Evolutionary conservation across 2,113 vertebrate species (phyloP).

Genomic region (Prunella himalayana): DNA sequence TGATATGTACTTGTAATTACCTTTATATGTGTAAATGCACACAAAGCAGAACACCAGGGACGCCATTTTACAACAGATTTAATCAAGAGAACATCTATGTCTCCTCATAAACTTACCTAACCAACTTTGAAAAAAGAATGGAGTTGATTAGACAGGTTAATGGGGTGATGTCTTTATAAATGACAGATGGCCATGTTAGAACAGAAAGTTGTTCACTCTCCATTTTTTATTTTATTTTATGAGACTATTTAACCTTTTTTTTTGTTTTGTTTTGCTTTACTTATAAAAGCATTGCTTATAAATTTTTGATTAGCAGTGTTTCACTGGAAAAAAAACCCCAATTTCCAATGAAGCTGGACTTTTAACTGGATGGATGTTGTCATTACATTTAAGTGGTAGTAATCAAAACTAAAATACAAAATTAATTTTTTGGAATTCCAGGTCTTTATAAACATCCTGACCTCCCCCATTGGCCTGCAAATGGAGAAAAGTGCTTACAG

Average conservation of each 20-base stretch:
- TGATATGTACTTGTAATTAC: slow-evolving; percentile 55
- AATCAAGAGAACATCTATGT: slow-evolving; percentile 43
- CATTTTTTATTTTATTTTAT: slow-evolving; percentile 58
- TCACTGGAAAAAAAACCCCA: neutral
- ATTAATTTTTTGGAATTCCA: neutral
- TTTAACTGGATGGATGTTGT: slow-evolving; percentile 6
- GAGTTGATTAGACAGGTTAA: slow-evolving; percentile 65
- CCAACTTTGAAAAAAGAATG: slow-evolving; percentile 60
- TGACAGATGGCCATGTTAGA: slow-evolving; percentile 61
- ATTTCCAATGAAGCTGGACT: slow-evolving; percentile 8
- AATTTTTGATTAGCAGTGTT: slow-evolving; percentile 45
- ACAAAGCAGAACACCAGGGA: slow-evolving; percentile 63
- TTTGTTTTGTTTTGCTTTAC: neutral
- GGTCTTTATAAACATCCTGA: slow-evolving; percentile 32
- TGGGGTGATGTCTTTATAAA: slow-evolving; percentile 64
- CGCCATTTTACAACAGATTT: slow-evolving; percentile 62
- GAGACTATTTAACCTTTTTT: neutral
- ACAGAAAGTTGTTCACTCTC: slow-evolving; percentile 63
- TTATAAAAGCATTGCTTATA: slow-evolving; percentile 34
- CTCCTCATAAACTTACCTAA: slow-evolving; percentile 62
- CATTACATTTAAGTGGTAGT: neutral
- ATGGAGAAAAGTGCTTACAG: slow-evolving; percentile 44
- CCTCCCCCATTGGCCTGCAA: neutral
- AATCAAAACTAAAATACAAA: slow-evolving; percentile 49
- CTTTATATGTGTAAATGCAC: slow-evolving; percentile 54